phyloP scores from a whole-genome alignment of 1,140 invertebrate species.

The Heliconius hermathena region DNA sequence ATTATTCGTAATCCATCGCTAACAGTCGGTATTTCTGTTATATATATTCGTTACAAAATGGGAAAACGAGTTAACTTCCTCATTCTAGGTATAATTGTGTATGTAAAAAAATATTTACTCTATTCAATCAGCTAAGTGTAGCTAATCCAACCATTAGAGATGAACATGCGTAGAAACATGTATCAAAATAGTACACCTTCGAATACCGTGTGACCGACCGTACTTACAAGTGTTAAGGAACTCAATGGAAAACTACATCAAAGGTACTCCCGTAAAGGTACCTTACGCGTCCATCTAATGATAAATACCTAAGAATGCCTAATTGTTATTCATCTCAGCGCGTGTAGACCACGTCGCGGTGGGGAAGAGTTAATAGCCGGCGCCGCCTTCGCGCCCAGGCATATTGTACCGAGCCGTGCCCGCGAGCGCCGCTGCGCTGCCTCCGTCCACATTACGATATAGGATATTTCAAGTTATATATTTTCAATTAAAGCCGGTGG shows the following conservation, averaged over 20 bases:
- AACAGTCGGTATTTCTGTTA: neutral
- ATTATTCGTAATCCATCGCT: neutral
- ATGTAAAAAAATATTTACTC: neutral
- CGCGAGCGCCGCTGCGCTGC: conserved; percentile 67
- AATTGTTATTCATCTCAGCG: conserved; percentile 82
- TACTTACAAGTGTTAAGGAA: conserved; percentile 32
- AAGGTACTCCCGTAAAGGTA: conserved; percentile 48
- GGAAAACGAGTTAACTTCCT: neutral
- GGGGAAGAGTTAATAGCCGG: conserved; percentile 81
- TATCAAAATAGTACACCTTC: conserved; percentile 25
- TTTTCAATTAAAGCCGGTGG: conserved; percentile 68
- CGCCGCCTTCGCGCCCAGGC: conserved; percentile 79
- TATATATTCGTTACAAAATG: neutral
- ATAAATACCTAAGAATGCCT: conserved; percentile 75
- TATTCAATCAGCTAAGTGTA: conserved; percentile 15
- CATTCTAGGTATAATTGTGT: neutral
- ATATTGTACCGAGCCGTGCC: conserved; percentile 79
- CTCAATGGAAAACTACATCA: conserved; percentile 53
- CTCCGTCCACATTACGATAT: neutral
- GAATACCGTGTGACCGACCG: conserved; percentile 34
- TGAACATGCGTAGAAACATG: conserved; percentile 14
- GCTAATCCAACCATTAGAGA: conserved; percentile 18
- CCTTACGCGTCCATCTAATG: conserved; percentile 61
- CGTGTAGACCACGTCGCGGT: conserved; percentile 78
- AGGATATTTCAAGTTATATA: neutral